phyloP scores from a whole-genome alignment of 2,113 vertebrate species.

The Sus scrofa region DNA sequence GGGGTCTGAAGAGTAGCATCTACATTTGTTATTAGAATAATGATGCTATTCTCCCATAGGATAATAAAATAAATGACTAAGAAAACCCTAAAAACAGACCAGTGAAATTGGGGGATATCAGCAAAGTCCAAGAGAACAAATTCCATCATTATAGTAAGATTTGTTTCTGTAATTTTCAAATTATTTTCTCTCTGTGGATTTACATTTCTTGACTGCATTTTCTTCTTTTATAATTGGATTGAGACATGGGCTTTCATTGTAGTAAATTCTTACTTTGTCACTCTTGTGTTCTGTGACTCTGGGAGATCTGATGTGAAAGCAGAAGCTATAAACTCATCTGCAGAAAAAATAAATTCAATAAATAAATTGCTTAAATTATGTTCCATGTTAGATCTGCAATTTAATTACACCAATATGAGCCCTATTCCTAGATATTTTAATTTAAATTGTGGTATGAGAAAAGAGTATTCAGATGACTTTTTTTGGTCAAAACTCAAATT shows the following conservation, averaged over 20 bases:
- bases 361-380: no score
- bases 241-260: background rate
- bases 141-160: background rate
- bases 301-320: background rate
- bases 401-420: background rate
- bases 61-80: background rate
- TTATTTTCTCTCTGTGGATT: background rate
- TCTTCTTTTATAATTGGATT: background rate
- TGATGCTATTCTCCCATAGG: constrained; percentile 1
- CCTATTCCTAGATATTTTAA: background rate
- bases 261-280: background rate
- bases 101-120: background rate
- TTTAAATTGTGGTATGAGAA: background rate
- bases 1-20: background rate
- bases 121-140: constrained; percentile 66
- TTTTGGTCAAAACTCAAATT: background rate
- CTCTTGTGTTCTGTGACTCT: background rate
- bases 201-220: background rate
- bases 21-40: background rate
- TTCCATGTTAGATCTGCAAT: no score
- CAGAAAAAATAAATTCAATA: background rate
- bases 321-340: background rate
- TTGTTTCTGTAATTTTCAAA: background rate
- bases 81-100: constrained; percentile 60
- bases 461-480: no score